Base-by-base conservation (phyloP, 2,113 vertebrate genomes). In the Centrocercus urophasianus region DNA sequence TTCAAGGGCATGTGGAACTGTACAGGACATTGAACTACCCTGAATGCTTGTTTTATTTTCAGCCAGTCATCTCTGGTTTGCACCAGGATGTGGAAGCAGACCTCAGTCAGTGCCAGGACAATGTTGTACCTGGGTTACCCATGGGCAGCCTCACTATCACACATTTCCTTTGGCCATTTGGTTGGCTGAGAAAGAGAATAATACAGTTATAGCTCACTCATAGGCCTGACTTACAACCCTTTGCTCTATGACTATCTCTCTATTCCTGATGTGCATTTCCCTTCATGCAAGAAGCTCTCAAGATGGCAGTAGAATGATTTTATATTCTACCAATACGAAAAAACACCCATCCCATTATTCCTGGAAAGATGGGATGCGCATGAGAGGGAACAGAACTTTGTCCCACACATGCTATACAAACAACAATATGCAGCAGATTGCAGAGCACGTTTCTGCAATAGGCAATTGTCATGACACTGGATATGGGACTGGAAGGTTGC, bases 341-440 rank as follows among this genome's bases (percentile, higher is more conserved):
- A 24, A 48, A 6, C 19, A 47, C 48, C 15, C 89, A 94, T 94
- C 81, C 84, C 75, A 92, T 87, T 43, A 7, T 47, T 93, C 45
- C 14, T 75, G 47, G 60, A 73, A 80, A 38, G 65, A 91, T 88
- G 93, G 85, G 86, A 93, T 87, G 76, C 5, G 59, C 83, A 91
- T 93, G 67, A 64, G 45, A 77, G 67, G 60, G 45, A 63, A n/a
- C 7, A 42, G 70, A 52, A 57, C 22, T n/a, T 65, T 2, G 0
- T 90, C 40, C 73, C 45, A 34, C 36, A 71, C 69, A 89, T 93
- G 94, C 89, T 73, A 15, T 13, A 70, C 30, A 59, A 27, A 25
- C 45, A 84, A 63, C 43, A 84, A 77, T 20, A 17, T 47, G 57
- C 64, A 64, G 43, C 5, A 4, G 40, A 20, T 57, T 59, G 42